Base-by-base conservation (phyloP, 2,797 vertebrate genomes). In the Eulemur coronatus region DNA sequence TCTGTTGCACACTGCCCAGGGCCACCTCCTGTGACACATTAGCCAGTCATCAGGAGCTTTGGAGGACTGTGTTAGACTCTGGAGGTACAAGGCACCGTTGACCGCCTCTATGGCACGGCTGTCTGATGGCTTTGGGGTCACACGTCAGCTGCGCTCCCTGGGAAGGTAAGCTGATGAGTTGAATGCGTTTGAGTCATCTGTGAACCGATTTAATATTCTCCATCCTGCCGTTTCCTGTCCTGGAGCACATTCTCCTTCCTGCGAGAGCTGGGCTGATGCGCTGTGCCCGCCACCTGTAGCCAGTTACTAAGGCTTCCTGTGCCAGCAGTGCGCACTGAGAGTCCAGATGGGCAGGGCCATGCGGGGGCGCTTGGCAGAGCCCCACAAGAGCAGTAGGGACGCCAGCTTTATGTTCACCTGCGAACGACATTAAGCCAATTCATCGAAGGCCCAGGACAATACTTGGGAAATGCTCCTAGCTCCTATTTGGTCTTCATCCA, bases 161-260 rank as follows among this genome's bases (percentile, higher is more conserved):
- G 50, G 73, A 38, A 20, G 57, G 28, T 59, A 18, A 78, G 26
- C 76, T 24, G 0, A 3, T 12, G 50, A 38, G 41, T 1, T 1
- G 7, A 9, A 17, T 61, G 55, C 65, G 41, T 50, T 10, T 5
- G 57, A 15, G 33, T 69, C 5, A 1, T 59, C 81, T 50, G 57
- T 61, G 24, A 72, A 28, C 20, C 3, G 63, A 33, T 20, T 81
- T 46, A 20, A 0, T 41, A 1, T 2, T 73, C 87, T 43, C 61
- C 11, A 0, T 46, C 14, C 33, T 26, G 46, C 50, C 0, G 0
- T n/a, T 20, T 24, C 61, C 73, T 72, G n/a, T 33, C 50, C 59
- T 55, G 22, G 4, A 52, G 38, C 18, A 0, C 7, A 0, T n/a
- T 48, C 57, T 33, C 4, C 57, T 70, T 6, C 5, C 46, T n/a